Conservation (phyloP, 2,888 invertebrate species). For the Liodrosophila aerea region DNA sequence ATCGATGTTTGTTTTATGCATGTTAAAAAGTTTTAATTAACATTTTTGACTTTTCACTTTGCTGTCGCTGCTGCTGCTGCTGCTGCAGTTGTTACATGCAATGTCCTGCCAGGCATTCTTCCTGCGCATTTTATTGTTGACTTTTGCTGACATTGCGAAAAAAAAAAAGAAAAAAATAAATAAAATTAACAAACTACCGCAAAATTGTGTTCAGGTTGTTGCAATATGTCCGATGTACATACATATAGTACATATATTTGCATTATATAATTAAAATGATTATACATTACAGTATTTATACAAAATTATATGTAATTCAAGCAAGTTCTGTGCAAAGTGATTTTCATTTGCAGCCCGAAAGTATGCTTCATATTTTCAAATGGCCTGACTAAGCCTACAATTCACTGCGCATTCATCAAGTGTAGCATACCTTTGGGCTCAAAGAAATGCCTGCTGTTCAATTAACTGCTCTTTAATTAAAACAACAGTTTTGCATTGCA, state of each 20-base stretch:
- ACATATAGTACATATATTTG: not conserved
- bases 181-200: slow-evolving; percentile 46
- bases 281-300: slow-evolving; percentile 2
- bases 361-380: not conserved
- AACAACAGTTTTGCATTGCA: not conserved
- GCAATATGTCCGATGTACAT: slow-evolving; percentile 28
- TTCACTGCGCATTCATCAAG: not conserved
- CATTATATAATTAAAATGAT: slow-evolving; percentile 14
- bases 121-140: slow-evolving; percentile 57
- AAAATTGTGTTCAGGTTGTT: slow-evolving; percentile 48
- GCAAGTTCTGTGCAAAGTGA: not conserved
- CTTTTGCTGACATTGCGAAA: slow-evolving; percentile 66
- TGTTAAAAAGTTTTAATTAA: slow-evolving; percentile 77
- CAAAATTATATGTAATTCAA: not conserved
- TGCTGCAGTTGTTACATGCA: slow-evolving; percentile 26
- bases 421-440: slow-evolving; percentile 11
- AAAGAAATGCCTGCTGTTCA: not conserved
- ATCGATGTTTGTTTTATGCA: slow-evolving; percentile 64
- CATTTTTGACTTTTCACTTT: slow-evolving; percentile 72
- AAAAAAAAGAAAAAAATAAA: slow-evolving; percentile 2
- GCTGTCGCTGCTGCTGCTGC: slow-evolving; percentile 33
- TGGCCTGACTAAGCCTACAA: not conserved
- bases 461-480: not conserved
- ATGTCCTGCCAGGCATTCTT: slow-evolving; percentile 26
- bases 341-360: no score